Conservation (phyloP, 1,140 invertebrate genomes). For the Drosophila tani region DNA sequence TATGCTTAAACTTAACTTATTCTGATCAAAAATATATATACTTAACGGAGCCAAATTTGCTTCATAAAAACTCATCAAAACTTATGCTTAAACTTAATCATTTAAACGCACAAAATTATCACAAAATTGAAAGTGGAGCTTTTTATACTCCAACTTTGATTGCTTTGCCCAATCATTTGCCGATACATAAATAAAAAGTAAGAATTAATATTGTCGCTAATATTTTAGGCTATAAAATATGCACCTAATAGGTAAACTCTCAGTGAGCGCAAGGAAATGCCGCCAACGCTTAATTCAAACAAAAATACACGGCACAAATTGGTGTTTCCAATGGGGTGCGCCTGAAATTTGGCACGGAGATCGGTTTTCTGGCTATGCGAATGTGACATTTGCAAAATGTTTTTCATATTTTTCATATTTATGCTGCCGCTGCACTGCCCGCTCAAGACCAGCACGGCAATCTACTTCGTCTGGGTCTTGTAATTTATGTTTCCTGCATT, state of each 20-base stretch:
- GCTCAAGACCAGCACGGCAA: constrained; percentile 15
- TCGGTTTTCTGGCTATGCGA: constrained; percentile 49
- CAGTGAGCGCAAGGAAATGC: constrained; percentile 5
- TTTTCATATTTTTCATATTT: constrained; percentile 50
- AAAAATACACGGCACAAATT: constrained; percentile 25
- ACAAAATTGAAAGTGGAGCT: background rate
- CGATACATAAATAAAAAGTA: background rate
- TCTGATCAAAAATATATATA: background rate
- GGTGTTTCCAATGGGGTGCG: constrained; percentile 36
- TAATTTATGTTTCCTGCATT: constrained; percentile 55
- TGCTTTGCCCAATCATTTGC: too few species aligned
- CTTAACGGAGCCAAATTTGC: too few species aligned
- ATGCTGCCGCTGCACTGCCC: constrained; percentile 13
- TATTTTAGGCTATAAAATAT: background rate
- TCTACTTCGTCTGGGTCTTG: constrained; percentile 41
- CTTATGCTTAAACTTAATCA: too few species aligned
- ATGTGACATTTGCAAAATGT: constrained; percentile 56
- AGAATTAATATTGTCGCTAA: too few species aligned
- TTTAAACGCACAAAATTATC: constrained; percentile 20
- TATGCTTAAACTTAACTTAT: background rate
- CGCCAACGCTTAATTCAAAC: constrained; percentile 15
- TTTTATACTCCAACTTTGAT: too few species aligned
- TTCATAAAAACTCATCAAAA: too few species aligned
- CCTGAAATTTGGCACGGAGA: constrained; percentile 41
- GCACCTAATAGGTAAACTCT: background rate